phyloP scores from a whole-genome alignment of 2,797 vertebrate species.

The Periparus ater region DNA sequence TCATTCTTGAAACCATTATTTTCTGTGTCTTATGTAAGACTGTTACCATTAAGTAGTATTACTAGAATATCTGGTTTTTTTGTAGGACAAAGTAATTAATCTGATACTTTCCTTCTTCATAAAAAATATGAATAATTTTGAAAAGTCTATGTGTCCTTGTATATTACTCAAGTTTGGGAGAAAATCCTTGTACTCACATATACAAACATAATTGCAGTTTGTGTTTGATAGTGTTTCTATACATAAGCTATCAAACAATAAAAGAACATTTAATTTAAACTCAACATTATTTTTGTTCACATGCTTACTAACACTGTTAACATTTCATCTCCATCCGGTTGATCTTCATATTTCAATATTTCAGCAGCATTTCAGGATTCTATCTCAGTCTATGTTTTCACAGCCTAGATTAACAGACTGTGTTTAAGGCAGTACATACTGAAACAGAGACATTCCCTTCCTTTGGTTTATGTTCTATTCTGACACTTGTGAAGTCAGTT shows the following conservation, averaged over 20 bases:
- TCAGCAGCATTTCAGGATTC: neutral
- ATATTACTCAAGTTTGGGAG: neutral
- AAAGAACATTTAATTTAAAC: neutral
- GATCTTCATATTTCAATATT: neutral
- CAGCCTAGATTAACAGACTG: neutral
- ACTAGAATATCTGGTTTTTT: neutral
- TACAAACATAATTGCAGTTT: neutral
- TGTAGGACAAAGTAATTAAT: neutral
- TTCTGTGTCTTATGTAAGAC: neutral
- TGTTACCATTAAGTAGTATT: neutral
- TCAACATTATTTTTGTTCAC: neutral
- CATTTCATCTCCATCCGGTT: neutral
- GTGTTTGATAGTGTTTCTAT: neutral
- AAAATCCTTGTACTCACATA: neutral
- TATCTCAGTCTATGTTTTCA: neutral
- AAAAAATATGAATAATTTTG: neutral
- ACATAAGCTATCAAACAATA: neutral
- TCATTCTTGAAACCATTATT: neutral
- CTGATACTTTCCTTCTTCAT: neutral
- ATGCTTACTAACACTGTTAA: neutral
- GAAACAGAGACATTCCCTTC: neutral
- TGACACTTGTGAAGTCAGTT: neutral
- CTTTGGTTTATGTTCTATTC: neutral
- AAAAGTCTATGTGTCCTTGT: neutral
- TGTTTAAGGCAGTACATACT: neutral